phyloP scores from a whole-genome alignment of 2,888 invertebrate genomes.

The Hemicrepidius hirtus region DNA sequence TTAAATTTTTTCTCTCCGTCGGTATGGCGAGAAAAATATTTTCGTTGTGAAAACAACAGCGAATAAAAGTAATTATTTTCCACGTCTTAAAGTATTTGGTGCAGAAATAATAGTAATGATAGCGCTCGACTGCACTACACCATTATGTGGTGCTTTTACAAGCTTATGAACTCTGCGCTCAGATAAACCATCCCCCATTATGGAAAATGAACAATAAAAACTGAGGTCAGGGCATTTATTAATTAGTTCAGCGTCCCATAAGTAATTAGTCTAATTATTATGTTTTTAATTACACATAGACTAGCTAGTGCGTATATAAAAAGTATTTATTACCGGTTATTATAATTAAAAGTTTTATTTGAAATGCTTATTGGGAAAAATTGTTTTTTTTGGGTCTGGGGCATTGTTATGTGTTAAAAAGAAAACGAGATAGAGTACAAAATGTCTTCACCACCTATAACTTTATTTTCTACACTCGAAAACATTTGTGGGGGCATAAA shows the following conservation, averaged over 20 bases:
- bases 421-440: no score
- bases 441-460: constrained; percentile 32
- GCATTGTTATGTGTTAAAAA: no score
- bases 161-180: constrained; percentile 24
- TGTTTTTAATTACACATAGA: constrained; percentile 23
- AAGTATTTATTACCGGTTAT: no score
- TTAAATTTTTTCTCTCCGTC: no score
- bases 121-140: constrained; percentile 31
- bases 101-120: constrained; percentile 40
- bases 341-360: no score
- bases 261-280: constrained; percentile 34
- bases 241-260: constrained; percentile 25
- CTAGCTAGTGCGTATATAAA: neutral
- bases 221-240: constrained; percentile 27
- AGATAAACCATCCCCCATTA: constrained; percentile 34
- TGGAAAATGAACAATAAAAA: constrained; percentile 37
- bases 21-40: neutral
- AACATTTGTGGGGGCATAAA: constrained; percentile 49
- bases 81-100: constrained; percentile 43
- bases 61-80: constrained; percentile 42
- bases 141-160: constrained; percentile 33
- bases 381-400: no score
- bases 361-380: no score
- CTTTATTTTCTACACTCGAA: constrained; percentile 47
- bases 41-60: constrained; percentile 1